phyloP scores from a whole-genome alignment of 2,888 invertebrate genomes.

The Nymphalis c-album region DNA sequence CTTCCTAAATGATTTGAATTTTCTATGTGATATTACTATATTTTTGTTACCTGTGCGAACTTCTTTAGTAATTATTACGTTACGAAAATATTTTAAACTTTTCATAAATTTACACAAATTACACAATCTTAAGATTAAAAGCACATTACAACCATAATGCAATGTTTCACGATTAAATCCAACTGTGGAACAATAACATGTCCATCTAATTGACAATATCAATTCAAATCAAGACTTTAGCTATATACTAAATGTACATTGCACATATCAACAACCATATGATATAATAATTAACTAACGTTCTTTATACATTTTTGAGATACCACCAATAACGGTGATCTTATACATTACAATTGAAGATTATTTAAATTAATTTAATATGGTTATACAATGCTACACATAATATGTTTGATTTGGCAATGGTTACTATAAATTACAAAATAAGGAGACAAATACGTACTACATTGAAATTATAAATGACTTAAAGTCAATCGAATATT shows the following conservation, averaged over 20 bases:
- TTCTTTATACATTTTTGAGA: constrained; percentile 63
- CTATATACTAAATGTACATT: constrained; percentile 49
- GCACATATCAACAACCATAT: constrained; percentile 76
- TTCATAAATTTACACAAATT: constrained; percentile 20
- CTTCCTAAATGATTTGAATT: no score
- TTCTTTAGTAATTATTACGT: neutral
- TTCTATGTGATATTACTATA: neutral
- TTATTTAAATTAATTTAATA: constrained; percentile 17
- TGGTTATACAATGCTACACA: constrained; percentile 28
- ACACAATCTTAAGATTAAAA: constrained; percentile 20
- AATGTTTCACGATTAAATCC: neutral
- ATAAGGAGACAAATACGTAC: constrained; percentile 49
- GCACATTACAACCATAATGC: constrained; percentile 26
- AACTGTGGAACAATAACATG: constrained; percentile 43
- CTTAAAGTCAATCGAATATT: constrained; percentile 65
- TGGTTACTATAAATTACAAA: constrained; percentile 61
- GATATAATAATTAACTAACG: constrained; percentile 64
- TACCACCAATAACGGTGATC: constrained; percentile 62
- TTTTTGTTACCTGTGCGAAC: constrained; percentile 3
- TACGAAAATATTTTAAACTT: constrained; percentile 15
- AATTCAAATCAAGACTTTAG: constrained; percentile 62
- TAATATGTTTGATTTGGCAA: constrained; percentile 60
- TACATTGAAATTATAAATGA: constrained; percentile 62
- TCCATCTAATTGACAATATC: constrained; percentile 75
- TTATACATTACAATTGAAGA: constrained; percentile 45